phyloP scores from a whole-genome alignment of 30 jellyfish, hydroid and myxozoan species.

The Hydra vulgaris region DNA sequence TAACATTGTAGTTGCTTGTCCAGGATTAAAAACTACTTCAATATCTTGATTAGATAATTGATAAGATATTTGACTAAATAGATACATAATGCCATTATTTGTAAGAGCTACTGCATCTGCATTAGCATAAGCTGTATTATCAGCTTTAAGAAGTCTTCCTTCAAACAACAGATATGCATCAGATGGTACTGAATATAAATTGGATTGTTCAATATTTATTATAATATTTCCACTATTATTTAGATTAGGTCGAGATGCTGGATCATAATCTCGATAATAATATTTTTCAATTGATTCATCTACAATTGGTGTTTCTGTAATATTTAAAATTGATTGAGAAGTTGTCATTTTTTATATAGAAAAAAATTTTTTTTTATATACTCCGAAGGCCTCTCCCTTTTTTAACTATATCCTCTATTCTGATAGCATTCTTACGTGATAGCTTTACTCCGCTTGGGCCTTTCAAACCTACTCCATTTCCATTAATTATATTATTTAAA shows the following conservation, averaged over 20 bases:
- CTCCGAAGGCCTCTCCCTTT: not conserved
- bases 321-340: not conserved
- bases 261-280: not conserved
- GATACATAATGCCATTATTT: not conserved
- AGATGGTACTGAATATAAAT: not conserved
- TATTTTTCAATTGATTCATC: not conserved
- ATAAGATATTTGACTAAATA: not conserved
- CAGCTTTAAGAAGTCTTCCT: not conserved
- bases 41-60: not conserved
- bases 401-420: too few relatives aligned
- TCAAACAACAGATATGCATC: not conserved
- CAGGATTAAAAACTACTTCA: not conserved
- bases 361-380: too few relatives aligned
- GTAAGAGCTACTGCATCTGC: not conserved
- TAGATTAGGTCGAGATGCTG: not conserved
- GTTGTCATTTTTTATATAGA: not conserved
- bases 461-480: too few relatives aligned
- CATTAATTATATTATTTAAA: too few relatives aligned
- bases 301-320: not conserved
- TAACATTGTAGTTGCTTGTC: not conserved
- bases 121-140: not conserved
- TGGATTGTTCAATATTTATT: not conserved
- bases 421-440: too few relatives aligned
- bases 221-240: not conserved
- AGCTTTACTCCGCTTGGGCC: too few relatives aligned